phyloP scores from a whole-genome alignment of 2,797 vertebrate genomes.

The Urocyon cinereoargenteus region DNA sequence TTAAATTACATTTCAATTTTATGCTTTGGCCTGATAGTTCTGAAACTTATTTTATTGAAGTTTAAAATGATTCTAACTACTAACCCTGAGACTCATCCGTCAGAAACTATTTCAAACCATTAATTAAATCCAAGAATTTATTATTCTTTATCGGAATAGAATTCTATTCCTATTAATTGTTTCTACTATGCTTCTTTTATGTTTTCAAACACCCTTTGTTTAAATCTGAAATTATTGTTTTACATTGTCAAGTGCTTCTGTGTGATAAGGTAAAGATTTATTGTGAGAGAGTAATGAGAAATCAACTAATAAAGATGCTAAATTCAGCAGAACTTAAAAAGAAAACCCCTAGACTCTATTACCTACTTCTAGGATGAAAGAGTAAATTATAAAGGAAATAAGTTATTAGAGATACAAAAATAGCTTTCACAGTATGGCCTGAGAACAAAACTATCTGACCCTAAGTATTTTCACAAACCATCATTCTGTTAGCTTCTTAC shows the following conservation, averaged over 20 bases:
- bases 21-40: background rate
- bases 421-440: background rate
- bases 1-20: constrained; percentile 49
- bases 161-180: constrained; percentile 5
- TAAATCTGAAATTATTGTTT: constrained; percentile 3
- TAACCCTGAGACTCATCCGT: background rate
- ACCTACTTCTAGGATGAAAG: background rate
- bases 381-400: constrained; percentile 45
- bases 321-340: background rate
- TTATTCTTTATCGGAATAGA: constrained; percentile 23
- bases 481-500: constrained; percentile 10
- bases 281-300: background rate
- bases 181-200: background rate
- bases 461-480: background rate
- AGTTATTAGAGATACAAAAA: background rate
- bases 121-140: background rate
- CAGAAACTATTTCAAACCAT: constrained; percentile 12
- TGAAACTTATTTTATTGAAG: constrained; percentile 18
- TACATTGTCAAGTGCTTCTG: background rate
- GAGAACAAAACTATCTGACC: background rate
- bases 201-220: constrained; percentile 21
- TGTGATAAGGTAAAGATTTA: constrained; percentile 15
- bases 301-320: background rate
- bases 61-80: constrained; percentile 1
- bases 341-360: background rate